phyloP scores from a whole-genome alignment of 2,888 invertebrate genomes.

The Ferrisia virgata region DNA sequence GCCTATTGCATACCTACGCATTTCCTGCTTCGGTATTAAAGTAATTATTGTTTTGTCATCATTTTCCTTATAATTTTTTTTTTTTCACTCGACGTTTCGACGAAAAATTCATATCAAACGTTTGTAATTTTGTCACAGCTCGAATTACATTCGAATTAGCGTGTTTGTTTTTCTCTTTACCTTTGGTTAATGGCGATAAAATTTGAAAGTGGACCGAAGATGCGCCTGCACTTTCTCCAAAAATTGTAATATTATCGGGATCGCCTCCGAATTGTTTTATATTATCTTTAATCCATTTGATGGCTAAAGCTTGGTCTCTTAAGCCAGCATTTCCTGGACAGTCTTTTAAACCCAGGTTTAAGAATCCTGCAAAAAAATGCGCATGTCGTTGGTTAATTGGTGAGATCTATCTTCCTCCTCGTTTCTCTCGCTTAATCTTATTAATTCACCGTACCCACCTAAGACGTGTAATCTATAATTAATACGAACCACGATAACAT shows the following conservation, averaged over 20 bases:
- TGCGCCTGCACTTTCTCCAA: constrained; percentile 48
- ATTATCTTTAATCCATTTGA: constrained; percentile 61
- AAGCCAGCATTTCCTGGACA: constrained; percentile 55
- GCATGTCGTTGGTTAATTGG: not conserved
- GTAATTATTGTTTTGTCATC: too few species aligned
- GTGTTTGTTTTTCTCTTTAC: too few species aligned
- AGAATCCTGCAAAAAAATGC: constrained; percentile 26
- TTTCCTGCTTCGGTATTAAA: too few species aligned
- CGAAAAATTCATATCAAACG: too few species aligned
- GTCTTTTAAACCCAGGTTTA: constrained; percentile 46
- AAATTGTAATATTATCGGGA: constrained; percentile 58
- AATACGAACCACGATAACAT: constrained; percentile 68
- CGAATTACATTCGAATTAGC: too few species aligned
- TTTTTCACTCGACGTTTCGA: too few species aligned
- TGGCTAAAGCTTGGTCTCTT: constrained; percentile 59
- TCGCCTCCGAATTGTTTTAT: constrained; percentile 61
- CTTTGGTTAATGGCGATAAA: constrained; percentile 41
- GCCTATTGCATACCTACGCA: too few species aligned
- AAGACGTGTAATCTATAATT: constrained; percentile 73
- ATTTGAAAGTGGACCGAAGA: constrained; percentile 46
- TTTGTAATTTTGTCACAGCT: too few species aligned
- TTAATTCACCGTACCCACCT: constrained; percentile 50
- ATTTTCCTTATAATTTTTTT: too few species aligned
- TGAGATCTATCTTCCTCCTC: not conserved
- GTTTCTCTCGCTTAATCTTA: too few species aligned